phyloP scores from a whole-genome alignment of 2,888 invertebrate genomes.

The Epinotia demarniana region DNA sequence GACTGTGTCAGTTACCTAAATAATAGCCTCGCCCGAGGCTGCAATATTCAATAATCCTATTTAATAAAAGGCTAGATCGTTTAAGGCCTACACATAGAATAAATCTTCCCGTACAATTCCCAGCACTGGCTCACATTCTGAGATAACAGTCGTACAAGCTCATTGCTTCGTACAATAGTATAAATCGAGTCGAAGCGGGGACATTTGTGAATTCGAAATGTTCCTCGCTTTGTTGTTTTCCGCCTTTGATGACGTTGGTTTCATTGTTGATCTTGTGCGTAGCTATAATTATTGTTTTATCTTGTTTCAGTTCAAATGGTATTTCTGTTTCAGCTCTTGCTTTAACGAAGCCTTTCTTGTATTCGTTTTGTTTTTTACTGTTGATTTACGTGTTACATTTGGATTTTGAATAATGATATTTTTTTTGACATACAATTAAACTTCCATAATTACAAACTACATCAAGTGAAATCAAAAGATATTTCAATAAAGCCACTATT shows the following conservation, averaged over 20 bases:
- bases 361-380: not conserved
- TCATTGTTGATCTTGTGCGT: slow-evolving; percentile 31
- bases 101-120: slow-evolving; percentile 68
- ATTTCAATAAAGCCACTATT: too few relatives aligned
- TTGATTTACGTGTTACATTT: not conserved
- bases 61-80: slow-evolving; percentile 56
- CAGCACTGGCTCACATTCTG: slow-evolving; percentile 64
- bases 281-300: slow-evolving; percentile 38
- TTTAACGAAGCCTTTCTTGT: not conserved
- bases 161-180: slow-evolving; percentile 68
- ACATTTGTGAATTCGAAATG: slow-evolving; percentile 76
- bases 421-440: too few relatives aligned
- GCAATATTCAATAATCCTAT: slow-evolving; percentile 36
- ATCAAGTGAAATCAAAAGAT: too few relatives aligned
- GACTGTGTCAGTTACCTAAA: slow-evolving; percentile 16
- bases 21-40: not conserved
- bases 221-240: slow-evolving; percentile 72
- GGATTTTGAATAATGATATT: too few relatives aligned
- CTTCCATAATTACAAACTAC: too few relatives aligned
- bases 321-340: slow-evolving; percentile 19
- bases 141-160: slow-evolving; percentile 76
- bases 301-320: slow-evolving; percentile 19
- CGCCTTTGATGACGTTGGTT: slow-evolving; percentile 47
- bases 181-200: slow-evolving; percentile 71
- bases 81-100: slow-evolving; percentile 59